Evolutionary conservation across 2,797 vertebrate species (phyloP).

Genomic region (Apogon talboti): DNA sequence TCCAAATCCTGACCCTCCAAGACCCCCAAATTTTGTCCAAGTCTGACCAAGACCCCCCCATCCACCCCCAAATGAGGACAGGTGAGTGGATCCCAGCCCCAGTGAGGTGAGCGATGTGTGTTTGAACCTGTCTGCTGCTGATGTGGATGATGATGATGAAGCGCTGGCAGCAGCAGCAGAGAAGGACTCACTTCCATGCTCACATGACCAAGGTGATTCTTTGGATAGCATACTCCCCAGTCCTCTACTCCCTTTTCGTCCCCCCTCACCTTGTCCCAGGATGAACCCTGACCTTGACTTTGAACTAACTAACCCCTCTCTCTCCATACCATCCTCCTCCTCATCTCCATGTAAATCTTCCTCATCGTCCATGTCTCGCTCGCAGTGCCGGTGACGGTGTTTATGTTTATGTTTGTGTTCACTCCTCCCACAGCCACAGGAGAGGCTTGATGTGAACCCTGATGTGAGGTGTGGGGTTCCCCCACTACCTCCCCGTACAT

Average conservation of each 20-base stretch:
- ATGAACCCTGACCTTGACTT: conserved; percentile 68
- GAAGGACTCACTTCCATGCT: conserved; percentile 86
- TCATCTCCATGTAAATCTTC: conserved; percentile 69
- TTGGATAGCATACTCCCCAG: conserved; percentile 76
- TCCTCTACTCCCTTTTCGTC: conserved; percentile 62
- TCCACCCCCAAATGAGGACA: conserved; percentile 79
- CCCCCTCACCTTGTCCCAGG: conserved; percentile 58
- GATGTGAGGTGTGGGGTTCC: conserved; percentile 82
- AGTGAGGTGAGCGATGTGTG: conserved; percentile 84
- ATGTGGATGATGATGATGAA: conserved; percentile 63
- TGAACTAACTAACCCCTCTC: conserved; percentile 48
- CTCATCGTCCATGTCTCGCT: conserved; percentile 82
- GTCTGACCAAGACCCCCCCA: conserved; percentile 79
- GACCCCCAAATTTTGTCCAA: conserved; percentile 72
- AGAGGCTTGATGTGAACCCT: conserved; percentile 88
- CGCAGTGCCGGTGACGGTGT: conserved; percentile 91
- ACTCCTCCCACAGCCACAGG: conserved; percentile 89
- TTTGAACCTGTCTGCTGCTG: conserved; percentile 88
- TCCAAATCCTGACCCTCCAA: conserved; percentile 63
- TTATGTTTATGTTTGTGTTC: conserved; percentile 90
- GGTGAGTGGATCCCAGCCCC: conserved; percentile 85
- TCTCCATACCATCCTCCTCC: conserved; percentile 63
- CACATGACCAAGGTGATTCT: conserved; percentile 89
- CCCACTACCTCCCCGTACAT: conserved; percentile 72
- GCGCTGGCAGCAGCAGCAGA: conserved; percentile 75